Base-by-base conservation (phyloP, 2,113 vertebrate genomes). In the Petrocephalus microphthalmus region DNA sequence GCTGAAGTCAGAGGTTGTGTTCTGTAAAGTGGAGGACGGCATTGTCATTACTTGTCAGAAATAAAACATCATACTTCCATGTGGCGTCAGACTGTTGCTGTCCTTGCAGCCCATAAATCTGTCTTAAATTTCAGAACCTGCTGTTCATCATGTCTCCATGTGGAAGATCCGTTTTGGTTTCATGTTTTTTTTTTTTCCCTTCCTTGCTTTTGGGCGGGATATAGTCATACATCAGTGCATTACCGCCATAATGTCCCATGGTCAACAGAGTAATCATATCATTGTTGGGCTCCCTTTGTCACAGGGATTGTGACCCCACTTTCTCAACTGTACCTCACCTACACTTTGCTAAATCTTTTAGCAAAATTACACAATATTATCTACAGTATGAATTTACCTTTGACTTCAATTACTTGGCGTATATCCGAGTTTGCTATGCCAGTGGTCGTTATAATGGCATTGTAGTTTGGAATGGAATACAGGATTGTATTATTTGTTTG, bases 11-110 rank as follows among this genome's bases (percentile, higher is more conserved):
- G 51, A 29, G 7, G 22, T 56, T 78, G 60, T 22, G 19, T 86
- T 60, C 37, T 64, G 54, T 53, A 37, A 37, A 33, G 56, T 56
- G 11, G 84, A 8, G 42, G 15, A 33, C 10, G 45, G 19, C 7
- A 64, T 45, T 45, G 4, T 45, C 22, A 45, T 64, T 45, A 5
- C 71, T n/a, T 86, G 85, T 86, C 56, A 86, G 51, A 86, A 86
- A 86, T 86, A 86, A 86, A 84, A 60, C 20, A 1, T 60, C 51
- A 37, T 42, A 56, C 84, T 85, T 85, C 56, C 51, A 85, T 37
- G 19, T 42, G 84, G 84, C 6, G 49, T 85, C 17, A 49, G 42
- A 10, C n/a, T 84, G 7, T 29, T 85, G 51, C 52, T 57, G 25
- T 85, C 15, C 52, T 52, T 29, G 29, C 6, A 54, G 17, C 29